Conservation (phyloP, 2,797 vertebrate species). For the Xenops minutus region DNA sequence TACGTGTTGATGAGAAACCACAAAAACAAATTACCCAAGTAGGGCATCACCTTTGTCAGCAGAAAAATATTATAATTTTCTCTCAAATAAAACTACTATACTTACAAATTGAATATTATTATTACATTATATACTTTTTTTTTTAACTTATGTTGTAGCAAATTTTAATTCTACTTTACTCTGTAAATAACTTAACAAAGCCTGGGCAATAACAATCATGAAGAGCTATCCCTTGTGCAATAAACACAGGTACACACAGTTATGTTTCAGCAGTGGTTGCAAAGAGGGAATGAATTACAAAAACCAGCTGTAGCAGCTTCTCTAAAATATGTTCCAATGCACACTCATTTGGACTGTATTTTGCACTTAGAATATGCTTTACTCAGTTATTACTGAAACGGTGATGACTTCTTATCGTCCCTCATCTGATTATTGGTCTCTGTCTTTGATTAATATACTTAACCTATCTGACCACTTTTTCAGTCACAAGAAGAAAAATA, state of each 20-base stretch:
- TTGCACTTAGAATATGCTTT: background rate
- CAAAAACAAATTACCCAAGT: background rate
- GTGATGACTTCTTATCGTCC: background rate
- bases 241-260: fast-evolving
- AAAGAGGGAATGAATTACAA: background rate
- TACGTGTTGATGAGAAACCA: background rate
- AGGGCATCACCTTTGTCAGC: background rate
- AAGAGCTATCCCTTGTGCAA: background rate
- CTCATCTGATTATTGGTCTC: fast-evolving
- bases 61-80: background rate
- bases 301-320: background rate
- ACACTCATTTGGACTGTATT: background rate
- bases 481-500: background rate
- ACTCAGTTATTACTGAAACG: background rate
- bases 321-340: background rate
- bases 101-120: background rate
- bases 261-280: background rate
- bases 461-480: background rate
- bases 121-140: background rate
- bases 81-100: background rate
- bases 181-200: background rate
- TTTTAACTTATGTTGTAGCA: background rate
- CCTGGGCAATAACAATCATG: background rate
- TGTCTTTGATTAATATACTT: background rate
- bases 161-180: background rate